These are phyloP conservation scores for Ladona fulva DNA, from an alignment of 1,140 invertebrate species.

Conservation along the genomic window DNA sequence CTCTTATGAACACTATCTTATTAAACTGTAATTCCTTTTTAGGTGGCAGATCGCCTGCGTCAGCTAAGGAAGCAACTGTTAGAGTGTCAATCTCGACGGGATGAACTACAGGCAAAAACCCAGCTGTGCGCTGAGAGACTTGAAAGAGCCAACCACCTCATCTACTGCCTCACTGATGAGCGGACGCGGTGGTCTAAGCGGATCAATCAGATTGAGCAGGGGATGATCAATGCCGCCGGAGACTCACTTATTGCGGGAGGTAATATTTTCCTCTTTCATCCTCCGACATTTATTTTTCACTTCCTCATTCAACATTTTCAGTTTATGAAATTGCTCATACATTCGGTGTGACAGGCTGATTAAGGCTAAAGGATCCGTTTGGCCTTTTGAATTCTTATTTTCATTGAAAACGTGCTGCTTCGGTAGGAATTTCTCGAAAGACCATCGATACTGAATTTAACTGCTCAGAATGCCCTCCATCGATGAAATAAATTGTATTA, in stretches of 20 bases:
- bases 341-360: no score
- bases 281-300: background rate
- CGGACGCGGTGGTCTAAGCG: constrained; percentile 54
- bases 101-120: constrained; percentile 63
- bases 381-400: no score
- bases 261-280: constrained; percentile 16
- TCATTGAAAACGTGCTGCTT: no score
- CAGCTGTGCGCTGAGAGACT: constrained; percentile 67
- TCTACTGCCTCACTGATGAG: constrained; percentile 43
- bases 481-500: no score
- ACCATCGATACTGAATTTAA: no score
- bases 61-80: constrained; percentile 53
- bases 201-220: constrained; percentile 48
- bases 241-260: constrained; percentile 46
- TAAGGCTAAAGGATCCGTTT: no score
- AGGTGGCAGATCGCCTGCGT: constrained; percentile 47
- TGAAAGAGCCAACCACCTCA: constrained; percentile 61
- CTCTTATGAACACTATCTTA: background rate
- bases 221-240: constrained; percentile 54
- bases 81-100: constrained; percentile 50
- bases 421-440: no score
- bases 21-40: background rate
- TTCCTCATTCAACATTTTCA: background rate
- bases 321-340: no score
- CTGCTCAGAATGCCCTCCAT: no score